These are phyloP conservation scores for Vicugna pacos DNA, from an alignment of 2,113 vertebrate species.

Conservation along the genomic window DNA sequence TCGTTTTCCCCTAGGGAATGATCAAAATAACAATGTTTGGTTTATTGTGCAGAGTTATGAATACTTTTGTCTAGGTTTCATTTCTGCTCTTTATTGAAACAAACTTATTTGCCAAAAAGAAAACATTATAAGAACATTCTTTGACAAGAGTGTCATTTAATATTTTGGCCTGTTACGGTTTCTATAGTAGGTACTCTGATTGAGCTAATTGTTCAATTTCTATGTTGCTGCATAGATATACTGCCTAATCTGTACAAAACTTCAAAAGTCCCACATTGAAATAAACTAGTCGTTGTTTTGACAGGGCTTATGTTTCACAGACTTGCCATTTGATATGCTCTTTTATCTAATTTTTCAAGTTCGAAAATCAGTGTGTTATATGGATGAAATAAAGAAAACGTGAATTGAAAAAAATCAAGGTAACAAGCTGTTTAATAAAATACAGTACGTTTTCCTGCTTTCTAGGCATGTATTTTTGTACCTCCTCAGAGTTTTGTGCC, in stretches of 20 bases:
- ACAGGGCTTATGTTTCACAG: conserved; percentile 85
- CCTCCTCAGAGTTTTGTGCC: background rate
- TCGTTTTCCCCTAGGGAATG: conserved; percentile 84
- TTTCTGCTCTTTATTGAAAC: conserved; percentile 88
- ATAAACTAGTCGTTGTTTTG: background rate
- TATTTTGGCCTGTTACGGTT: conserved; percentile 71
- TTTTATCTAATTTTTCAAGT: conserved; percentile 85
- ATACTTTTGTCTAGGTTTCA: conserved; percentile 84
- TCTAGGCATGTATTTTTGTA: background rate
- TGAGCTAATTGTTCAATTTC: conserved; percentile 77
- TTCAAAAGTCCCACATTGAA: conserved; percentile 63
- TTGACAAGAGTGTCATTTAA: conserved; percentile 48
- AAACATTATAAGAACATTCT: conserved; percentile 61
- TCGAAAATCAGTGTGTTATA: conserved; percentile 83
- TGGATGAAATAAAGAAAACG: conserved; percentile 85
- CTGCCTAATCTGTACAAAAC: conserved; percentile 74
- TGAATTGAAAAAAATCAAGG: conserved; percentile 77
- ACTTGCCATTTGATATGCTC: conserved; percentile 85
- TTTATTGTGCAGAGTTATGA: conserved; percentile 92
- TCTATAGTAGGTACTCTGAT: conserved; percentile 73
- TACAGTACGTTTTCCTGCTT: background rate
- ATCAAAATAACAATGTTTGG: conserved; percentile 88
- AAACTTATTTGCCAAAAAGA: conserved; percentile 88
- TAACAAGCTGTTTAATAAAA: background rate
- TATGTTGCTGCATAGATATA: conserved; percentile 78